Evolutionary conservation across 2,888 invertebrate species (phyloP), one percentile per base, ranked within the genome.

Genomic region (Dolichomitus sp.): DNA sequence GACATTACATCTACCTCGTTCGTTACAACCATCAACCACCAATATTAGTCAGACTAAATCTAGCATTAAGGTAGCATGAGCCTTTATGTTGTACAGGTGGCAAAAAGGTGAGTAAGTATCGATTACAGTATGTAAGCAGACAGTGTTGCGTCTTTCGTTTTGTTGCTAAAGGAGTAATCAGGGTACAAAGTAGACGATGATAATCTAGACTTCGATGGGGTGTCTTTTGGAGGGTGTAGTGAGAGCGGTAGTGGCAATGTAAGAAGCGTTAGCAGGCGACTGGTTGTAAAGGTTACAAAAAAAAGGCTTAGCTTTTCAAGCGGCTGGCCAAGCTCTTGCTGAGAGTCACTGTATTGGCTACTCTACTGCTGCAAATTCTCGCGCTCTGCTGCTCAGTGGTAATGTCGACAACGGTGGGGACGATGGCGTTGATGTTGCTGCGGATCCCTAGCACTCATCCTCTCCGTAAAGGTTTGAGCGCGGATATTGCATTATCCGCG

Each of bases 401-500:
- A 19, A 11, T 14, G 61, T 40, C 30, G 77, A n/a, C 59, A 33
- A 33, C 40, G 23, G 12, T 17, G 69, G 42, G 45, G 68, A 59
- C 59, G 45, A 59, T 59, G 61, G 40, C 6, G 59, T 17, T 48
- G 65, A 74, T 52, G 73, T 74, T 50, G 19, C 40, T 33, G 37
- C 61, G 45, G 61, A 27, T 33, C 30, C 14, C 74, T 63, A 42
- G 12, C 42, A 23, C 70, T 45, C 37, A 17, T 19, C 85, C 82
- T 86, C 75, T 84, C 81, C 86, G 85, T 85, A 87, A 89, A 89
- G 88, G 87, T 37, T 37, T 37, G 37, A 37, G 37, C 37, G 86
- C 87, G 86, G 89, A 90, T 89, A 90, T 90, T 88, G 88, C 87
- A 90, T 91, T 89, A 91, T 91, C 89, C 88, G 86, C 89, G 86